Conservation (phyloP, 2,113 vertebrate genomes). For the Buteo buteo region DNA sequence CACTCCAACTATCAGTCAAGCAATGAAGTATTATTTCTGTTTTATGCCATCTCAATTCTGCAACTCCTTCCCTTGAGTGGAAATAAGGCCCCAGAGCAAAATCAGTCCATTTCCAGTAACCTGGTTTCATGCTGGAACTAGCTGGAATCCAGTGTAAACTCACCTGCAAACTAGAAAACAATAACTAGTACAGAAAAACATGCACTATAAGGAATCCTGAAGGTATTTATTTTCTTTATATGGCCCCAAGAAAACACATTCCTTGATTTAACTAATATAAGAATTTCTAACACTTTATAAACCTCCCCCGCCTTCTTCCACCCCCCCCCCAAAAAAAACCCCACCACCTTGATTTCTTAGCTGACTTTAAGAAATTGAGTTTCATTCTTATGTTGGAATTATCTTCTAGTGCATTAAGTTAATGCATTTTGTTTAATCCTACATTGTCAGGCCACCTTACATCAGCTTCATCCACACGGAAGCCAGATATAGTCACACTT, state of each 20-base stretch:
- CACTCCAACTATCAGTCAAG: neutral
- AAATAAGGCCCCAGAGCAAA: neutral
- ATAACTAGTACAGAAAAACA: neutral
- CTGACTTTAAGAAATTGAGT: neutral
- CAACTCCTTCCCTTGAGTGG: neutral
- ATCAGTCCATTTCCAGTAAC: neutral
- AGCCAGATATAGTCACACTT: neutral
- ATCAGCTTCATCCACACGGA: neutral
- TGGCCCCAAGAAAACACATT: neutral
- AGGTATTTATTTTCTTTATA: neutral
- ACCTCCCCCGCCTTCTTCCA: accelerated
- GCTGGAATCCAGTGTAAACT: neutral
- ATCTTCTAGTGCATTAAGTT: neutral
- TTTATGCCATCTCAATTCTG: neutral
- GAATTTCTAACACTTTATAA: neutral
- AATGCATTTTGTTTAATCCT: neutral
- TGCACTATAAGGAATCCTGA: neutral
- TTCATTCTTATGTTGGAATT: neutral
- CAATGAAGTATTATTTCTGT: neutral
- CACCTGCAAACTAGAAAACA: neutral
- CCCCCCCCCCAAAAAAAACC: neutral
- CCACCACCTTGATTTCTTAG: neutral
- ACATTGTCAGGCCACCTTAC: neutral
- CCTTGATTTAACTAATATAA: neutral
- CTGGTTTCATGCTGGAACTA: neutral